These are phyloP conservation scores for Acanthornis magna DNA, from an alignment of 2,797 vertebrate genomes.

Conservation along the genomic window DNA sequence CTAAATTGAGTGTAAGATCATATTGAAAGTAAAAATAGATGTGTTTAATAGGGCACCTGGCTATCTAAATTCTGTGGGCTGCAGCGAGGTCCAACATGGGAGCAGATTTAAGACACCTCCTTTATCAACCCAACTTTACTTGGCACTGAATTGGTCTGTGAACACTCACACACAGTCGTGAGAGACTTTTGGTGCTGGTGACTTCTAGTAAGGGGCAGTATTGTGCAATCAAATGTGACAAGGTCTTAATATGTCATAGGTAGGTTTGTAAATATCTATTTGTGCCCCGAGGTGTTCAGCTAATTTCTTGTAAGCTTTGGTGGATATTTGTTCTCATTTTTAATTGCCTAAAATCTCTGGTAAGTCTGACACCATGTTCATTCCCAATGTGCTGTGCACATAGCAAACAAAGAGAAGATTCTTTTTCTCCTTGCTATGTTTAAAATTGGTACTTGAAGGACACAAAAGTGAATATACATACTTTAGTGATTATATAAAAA, in stretches of 20 bases:
- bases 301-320: background rate
- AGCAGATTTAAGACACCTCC: background rate
- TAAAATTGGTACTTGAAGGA: background rate
- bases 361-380: background rate
- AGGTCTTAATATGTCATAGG: background rate
- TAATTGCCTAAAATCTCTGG: background rate
- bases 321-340: background rate
- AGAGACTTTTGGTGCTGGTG: background rate
- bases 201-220: background rate
- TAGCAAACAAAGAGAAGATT: background rate
- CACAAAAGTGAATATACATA: background rate
- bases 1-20: background rate
- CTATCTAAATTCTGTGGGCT: background rate
- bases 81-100: background rate
- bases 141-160: background rate
- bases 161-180: background rate
- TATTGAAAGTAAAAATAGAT: background rate
- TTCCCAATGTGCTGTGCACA: background rate
- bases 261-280: background rate
- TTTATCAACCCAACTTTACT: background rate
- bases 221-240: background rate
- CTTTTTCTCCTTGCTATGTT: background rate
- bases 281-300: background rate
- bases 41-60: background rate
- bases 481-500: background rate